Conservation (phyloP, 2,113 vertebrate genomes). For the Setophaga petechia region DNA sequence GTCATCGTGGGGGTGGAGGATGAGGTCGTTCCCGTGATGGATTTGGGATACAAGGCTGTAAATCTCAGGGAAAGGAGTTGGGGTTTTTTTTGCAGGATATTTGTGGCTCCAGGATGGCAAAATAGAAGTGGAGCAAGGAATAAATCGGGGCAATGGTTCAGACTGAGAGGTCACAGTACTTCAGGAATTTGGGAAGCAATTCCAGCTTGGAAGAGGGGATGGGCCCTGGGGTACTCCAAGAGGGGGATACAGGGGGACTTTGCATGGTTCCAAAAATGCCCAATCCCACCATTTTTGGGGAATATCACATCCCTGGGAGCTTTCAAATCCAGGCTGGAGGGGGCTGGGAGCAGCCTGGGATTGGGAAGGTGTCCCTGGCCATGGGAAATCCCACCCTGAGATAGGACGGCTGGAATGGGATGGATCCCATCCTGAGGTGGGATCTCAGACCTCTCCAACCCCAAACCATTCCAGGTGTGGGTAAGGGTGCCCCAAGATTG, state of each 20-base stretch:
- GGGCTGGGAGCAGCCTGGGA: neutral
- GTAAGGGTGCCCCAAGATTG: too few species aligned
- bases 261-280: neutral
- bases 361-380: neutral
- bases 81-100: accelerated
- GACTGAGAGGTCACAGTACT: accelerated
- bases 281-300: accelerated
- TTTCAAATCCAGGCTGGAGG: neutral
- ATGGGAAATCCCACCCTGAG: neutral
- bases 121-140: accelerated
- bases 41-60: accelerated
- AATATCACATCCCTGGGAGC: accelerated
- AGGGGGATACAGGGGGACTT: too few species aligned
- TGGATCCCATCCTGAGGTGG: neutral
- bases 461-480: neutral
- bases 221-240: accelerated
- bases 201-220: neutral
- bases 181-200: neutral
- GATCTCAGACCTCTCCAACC: neutral
- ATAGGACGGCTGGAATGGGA: neutral
- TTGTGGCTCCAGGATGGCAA: accelerated
- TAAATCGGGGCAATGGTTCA: accelerated
- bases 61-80: neutral
- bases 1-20: accelerated
- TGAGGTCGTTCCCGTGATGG: accelerated